Base-by-base conservation (phyloP, 1,140 invertebrate genomes). In the Leucophenga varia region DNA sequence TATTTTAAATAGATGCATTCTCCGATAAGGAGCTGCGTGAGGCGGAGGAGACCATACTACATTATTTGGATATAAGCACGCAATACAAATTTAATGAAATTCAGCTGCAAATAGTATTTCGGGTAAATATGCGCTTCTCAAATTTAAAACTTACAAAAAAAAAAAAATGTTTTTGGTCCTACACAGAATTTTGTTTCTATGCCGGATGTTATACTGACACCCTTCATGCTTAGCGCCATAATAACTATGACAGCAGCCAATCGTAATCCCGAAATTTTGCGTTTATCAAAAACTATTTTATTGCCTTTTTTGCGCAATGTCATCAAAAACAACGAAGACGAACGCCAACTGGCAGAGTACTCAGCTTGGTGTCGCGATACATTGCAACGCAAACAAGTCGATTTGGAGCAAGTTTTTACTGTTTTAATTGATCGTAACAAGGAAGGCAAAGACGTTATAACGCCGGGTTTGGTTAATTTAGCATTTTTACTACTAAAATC, bases 371-470 rank as follows among this genome's bases (percentile, higher is more conserved):
- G 67, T 54, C 60, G 68, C 1, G 72, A 74, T 36, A 63, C 64
- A 2, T 44, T 74, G 20, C 72, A 74, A 20, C 54, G 55, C 7
- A 57, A 64, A 35, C 59, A 64, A 19, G 65, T 71, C 1, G 48
- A 74, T 41, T 20, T 74, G 13, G 45, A 68, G n/a, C 69, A 74
- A 47, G 57, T 74, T 0, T 63, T 74, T 9, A 40, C 49, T 0
- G 65, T 74, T 17, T 58, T 74, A 0, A 68, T 74, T 16, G 72
- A 74, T 47, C 72, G 72, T 21, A 74, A 74, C 41, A 72, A 74
- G 40, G 65, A 74, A 28, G 71, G 71, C 19, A 74, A 70, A 22
- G 72, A 74, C 54, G 55, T 64, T 9, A 64, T 74, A 6, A 74
- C 72, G 1, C 72, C 72, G 0, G 72, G 72, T 0, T 42, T 74